These are phyloP conservation scores for Heliconius sara DNA, from an alignment of 2,888 invertebrate genomes.

Conservation along the genomic window DNA sequence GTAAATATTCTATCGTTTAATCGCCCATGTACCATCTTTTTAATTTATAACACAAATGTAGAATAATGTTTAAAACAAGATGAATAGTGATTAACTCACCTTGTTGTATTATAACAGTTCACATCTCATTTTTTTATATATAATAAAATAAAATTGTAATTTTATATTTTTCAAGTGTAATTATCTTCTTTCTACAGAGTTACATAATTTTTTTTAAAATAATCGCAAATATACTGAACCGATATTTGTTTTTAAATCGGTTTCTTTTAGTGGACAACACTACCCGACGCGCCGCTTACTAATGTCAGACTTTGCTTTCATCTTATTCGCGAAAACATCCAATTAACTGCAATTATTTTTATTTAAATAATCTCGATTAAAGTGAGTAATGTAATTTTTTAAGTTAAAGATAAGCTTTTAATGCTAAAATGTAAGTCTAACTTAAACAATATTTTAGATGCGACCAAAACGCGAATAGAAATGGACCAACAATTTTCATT, in stretches of 20 bases:
- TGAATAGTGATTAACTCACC: too few species aligned
- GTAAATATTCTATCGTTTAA: background rate
- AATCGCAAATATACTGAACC: background rate
- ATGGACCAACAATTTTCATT: constrained; percentile 88
- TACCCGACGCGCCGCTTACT: constrained; percentile 53
- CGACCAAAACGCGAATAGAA: constrained; percentile 66
- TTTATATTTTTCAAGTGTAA: too few species aligned
- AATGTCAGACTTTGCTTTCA: constrained; percentile 51
- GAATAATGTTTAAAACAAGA: background rate
- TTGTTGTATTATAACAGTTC: background rate
- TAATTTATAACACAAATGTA: background rate
- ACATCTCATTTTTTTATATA: background rate
- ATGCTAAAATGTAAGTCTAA: background rate
- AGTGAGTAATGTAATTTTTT: constrained; percentile 38
- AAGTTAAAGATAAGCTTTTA: background rate
- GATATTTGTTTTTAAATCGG: background rate
- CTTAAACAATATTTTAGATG: constrained; percentile 50
- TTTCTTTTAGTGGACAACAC: constrained; percentile 42
- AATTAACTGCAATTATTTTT: constrained; percentile 45
- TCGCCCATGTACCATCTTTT: background rate
- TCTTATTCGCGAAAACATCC: constrained; percentile 47
- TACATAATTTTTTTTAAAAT: background rate
- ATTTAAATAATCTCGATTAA: constrained; percentile 35
- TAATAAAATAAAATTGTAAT: background rate
- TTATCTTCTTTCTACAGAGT: too few species aligned